These are phyloP conservation scores for Sus scrofa DNA, from an alignment of 2,113 vertebrate genomes.

Conservation along the genomic window DNA sequence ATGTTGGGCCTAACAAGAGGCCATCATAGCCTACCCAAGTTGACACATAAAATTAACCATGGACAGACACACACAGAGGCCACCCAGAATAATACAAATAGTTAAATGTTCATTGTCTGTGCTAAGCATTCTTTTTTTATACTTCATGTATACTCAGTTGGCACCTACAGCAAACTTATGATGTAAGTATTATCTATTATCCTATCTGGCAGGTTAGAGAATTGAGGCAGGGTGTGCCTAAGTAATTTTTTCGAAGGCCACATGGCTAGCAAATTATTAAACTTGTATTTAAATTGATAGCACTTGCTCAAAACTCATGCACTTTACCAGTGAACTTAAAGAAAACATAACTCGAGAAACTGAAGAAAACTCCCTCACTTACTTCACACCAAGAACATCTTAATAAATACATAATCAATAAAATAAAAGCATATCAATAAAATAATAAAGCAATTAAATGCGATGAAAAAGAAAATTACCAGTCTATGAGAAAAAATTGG, in stretches of 20 bases:
- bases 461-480: conserved; percentile 34
- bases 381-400: conserved; percentile 36
- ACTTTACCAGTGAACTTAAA: background rate
- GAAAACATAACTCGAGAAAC: background rate
- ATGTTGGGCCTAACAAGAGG: background rate
- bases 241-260: too few species aligned
- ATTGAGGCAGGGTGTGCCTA: background rate
- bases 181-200: background rate
- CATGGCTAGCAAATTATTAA: background rate
- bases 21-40: background rate
- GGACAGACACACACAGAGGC: background rate
- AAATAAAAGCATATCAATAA: conserved; percentile 15
- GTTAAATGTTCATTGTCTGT: background rate
- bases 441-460: conserved; percentile 42
- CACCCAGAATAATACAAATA: background rate
- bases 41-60: background rate
- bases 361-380: background rate
- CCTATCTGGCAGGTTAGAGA: background rate
- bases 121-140: background rate
- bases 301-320: background rate
- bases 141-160: background rate
- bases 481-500: background rate
- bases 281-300: background rate
- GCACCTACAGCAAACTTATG: background rate
- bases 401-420: conserved; percentile 14